Conservation (phyloP, 2,113 vertebrate species). For the Cavia aperea region DNA sequence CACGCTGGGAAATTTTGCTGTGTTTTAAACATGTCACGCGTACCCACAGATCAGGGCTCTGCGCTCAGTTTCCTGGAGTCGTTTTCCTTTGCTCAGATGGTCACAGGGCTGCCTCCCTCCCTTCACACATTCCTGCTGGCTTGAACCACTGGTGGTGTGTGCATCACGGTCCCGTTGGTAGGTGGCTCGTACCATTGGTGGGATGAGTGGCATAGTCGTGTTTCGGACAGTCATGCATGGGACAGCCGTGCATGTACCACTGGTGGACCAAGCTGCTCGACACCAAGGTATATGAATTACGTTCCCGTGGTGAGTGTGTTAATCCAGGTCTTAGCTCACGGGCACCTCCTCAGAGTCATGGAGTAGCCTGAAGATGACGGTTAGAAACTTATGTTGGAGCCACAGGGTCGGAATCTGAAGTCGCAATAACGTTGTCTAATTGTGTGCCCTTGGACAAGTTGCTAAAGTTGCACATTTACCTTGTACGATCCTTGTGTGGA, state of each 20-base stretch:
- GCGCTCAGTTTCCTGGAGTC: background rate
- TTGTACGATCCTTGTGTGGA: background rate
- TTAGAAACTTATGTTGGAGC: background rate
- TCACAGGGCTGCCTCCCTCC: background rate
- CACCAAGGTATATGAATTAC: background rate
- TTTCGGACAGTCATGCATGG: background rate
- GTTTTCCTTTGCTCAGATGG: background rate
- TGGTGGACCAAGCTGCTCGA: background rate
- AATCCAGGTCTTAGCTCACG: background rate
- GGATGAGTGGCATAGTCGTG: background rate
- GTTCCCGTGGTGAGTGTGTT: background rate
- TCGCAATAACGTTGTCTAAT: background rate
- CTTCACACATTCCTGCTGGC: background rate
- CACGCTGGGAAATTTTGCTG: background rate
- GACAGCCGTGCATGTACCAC: background rate
- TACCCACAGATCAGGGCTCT: background rate
- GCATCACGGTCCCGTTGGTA: background rate
- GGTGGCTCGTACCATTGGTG: background rate
- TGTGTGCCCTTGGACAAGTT: background rate
- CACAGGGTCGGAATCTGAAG: background rate
- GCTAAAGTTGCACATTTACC: background rate
- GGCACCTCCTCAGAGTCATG: background rate
- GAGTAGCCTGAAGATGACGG: background rate
- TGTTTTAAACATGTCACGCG: background rate
- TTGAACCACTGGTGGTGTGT: background rate